Evolutionary conservation across 2,888 invertebrate genomes (phyloP).

Genomic region (Melinaea marsaeus): DNA sequence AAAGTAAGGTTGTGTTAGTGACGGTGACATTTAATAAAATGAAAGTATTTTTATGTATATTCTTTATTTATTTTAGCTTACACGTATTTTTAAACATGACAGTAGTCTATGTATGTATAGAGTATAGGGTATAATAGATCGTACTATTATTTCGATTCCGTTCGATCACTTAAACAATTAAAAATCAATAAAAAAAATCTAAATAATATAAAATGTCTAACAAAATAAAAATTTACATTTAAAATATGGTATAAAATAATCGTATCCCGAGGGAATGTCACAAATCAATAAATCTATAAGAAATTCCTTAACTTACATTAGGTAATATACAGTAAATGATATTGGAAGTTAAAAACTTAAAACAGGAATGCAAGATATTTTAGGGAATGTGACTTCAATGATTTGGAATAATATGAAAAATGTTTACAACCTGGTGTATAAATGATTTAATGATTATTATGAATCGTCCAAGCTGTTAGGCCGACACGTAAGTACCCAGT

Average conservation of each 20-base stretch:
- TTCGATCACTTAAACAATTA: constrained; percentile 34
- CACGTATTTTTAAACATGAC: constrained; percentile 54
- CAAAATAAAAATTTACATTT: constrained; percentile 69
- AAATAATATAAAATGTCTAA: constrained; percentile 57
- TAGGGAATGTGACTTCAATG: constrained; percentile 15
- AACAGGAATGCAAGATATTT: constrained; percentile 43
- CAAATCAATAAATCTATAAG: constrained; percentile 54
- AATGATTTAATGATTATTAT: not conserved
- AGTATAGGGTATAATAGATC: constrained; percentile 35
- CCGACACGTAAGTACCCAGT: constrained; percentile 5
- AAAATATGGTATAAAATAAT: constrained; percentile 57
- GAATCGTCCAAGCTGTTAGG: not conserved
- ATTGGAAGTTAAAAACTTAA: constrained; percentile 45
- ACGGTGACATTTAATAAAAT: constrained; percentile 25
- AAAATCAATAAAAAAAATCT: constrained; percentile 38
- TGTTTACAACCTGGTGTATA: not conserved
- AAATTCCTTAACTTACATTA: constrained; percentile 47
- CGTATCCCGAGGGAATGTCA: constrained; percentile 62
- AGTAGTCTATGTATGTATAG: constrained; percentile 48
- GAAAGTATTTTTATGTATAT: constrained; percentile 68
- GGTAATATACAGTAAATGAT: constrained; percentile 58
- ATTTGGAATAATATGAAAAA: not conserved
- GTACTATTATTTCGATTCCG: constrained; percentile 38
- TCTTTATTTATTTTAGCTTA: constrained; percentile 60
- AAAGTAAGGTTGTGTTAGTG: not conserved